These are phyloP conservation scores for Cervus canadensis DNA, from an alignment of 2,113 vertebrate species.

Conservation along the genomic window DNA sequence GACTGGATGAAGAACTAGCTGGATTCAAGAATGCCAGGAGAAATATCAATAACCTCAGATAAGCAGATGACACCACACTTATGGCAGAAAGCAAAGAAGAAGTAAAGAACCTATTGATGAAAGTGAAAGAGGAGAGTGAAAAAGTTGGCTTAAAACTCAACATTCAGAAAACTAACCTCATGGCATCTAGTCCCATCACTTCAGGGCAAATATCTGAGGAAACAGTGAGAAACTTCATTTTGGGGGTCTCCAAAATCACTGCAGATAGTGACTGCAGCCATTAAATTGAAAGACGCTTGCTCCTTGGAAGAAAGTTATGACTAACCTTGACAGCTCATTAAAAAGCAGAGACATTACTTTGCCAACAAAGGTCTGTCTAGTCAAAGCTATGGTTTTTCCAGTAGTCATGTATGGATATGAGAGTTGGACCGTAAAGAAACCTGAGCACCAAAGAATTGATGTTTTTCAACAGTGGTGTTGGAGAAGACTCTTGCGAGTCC, in stretches of 20 bases:
- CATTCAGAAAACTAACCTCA: neutral
- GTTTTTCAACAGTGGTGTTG: neutral
- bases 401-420: neutral
- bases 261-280: neutral
- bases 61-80: neutral
- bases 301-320: neutral
- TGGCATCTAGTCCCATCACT: neutral
- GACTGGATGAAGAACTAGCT: neutral
- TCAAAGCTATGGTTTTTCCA: neutral
- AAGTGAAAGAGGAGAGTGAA: neutral
- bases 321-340: neutral
- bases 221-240: neutral
- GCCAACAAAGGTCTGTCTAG: neutral
- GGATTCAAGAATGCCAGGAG: rapidly evolving
- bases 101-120: neutral
- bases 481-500: neutral
- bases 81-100: neutral
- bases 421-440: neutral
- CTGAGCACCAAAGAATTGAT: neutral
- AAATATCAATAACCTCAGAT: neutral
- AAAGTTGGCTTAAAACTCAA: neutral
- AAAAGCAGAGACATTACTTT: neutral
- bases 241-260: neutral
- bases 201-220: neutral
- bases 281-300: neutral